These are phyloP conservation scores for Siderastrea radians DNA, from an alignment of 92 coral and sea anemone species.

Conservation along the genomic window DNA sequence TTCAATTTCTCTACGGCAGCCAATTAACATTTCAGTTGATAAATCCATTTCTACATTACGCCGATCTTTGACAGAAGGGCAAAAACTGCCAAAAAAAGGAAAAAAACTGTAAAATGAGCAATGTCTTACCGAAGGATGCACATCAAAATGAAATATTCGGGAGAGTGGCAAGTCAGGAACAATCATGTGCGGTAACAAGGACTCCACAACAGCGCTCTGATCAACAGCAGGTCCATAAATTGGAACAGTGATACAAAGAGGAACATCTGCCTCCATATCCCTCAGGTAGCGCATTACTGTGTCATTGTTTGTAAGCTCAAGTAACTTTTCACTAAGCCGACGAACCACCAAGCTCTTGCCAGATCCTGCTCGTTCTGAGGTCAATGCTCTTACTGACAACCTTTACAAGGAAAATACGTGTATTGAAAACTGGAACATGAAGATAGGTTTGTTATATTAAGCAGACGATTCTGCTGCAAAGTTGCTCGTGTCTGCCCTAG, in stretches of 20 bases:
- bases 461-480: no score
- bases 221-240: constrained; percentile 83
- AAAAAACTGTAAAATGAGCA: neutral
- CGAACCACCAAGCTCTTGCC: constrained; percentile 87
- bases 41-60: no score
- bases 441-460: no score
- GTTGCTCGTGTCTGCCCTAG: no score
- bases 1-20: no score
- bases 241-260: constrained; percentile 79
- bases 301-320: constrained; percentile 70
- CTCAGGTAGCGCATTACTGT: constrained; percentile 51
- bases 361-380: constrained; percentile 86
- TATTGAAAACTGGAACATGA: neutral
- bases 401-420: constrained; percentile 27
- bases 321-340: constrained; percentile 63
- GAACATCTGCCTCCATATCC: constrained; percentile 44
- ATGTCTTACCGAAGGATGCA: constrained; percentile 86
- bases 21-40: no score
- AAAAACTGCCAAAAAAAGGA: no score
- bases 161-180: constrained; percentile 84
- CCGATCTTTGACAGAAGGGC: no score
- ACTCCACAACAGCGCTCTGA: constrained; percentile 62
- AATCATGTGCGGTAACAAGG: constrained; percentile 77
- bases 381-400: constrained; percentile 80
- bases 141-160: constrained; percentile 91